Evolutionary conservation across 2,113 vertebrate species (phyloP).

Genomic region (Cinclus mexicanus): DNA sequence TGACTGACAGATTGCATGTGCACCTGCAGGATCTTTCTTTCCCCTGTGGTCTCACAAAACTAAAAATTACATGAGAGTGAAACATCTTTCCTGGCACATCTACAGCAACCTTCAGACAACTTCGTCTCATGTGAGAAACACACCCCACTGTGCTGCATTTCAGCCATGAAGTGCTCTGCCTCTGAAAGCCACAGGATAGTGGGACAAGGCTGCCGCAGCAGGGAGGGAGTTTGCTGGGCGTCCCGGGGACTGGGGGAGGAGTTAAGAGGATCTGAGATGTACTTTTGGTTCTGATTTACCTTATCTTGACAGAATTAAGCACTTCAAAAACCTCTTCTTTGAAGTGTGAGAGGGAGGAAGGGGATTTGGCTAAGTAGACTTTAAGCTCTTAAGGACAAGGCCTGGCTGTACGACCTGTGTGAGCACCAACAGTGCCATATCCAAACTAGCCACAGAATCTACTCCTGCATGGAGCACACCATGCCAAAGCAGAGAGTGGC

Average conservation of each 20-base stretch:
- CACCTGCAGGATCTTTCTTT: background rate
- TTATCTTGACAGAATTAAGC: background rate
- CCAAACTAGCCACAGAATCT: background rate
- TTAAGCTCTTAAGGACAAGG: background rate
- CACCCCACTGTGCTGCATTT: background rate
- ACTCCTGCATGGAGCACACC: background rate
- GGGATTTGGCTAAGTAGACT: background rate
- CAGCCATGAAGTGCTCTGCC: background rate
- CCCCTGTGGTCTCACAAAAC: background rate
- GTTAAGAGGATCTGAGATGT: background rate
- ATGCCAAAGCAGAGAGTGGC: background rate
- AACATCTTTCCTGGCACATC: constrained; percentile 1
- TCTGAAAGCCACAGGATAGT: background rate
- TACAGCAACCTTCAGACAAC: background rate
- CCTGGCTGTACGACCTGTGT: background rate
- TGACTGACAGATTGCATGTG: background rate
- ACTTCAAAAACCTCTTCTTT: background rate
- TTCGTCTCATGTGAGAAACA: background rate
- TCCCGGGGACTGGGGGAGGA: background rate
- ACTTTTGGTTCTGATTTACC: background rate
- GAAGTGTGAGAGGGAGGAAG: background rate
- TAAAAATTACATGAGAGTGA: background rate
- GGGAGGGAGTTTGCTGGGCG: fast-evolving
- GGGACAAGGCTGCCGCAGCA: background rate
- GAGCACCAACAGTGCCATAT: background rate